phyloP scores from a whole-genome alignment of 2,888 invertebrate genomes.

The Bellardia bayeri region DNA sequence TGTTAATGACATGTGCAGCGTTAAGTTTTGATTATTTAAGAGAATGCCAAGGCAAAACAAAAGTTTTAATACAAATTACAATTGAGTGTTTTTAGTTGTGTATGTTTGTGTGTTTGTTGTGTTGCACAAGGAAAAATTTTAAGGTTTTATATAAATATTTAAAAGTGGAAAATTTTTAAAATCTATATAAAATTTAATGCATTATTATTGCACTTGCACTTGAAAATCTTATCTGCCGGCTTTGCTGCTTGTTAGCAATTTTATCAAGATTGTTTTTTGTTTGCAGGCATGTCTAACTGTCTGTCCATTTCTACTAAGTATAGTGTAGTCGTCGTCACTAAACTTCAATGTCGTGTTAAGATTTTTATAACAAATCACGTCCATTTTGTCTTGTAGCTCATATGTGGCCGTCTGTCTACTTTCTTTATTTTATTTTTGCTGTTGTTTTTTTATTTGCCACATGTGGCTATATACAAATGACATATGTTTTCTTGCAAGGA shows the following conservation, averaged over 20 bases:
- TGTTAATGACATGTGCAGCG: slow-evolving; percentile 26
- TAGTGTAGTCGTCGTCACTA: slow-evolving; percentile 46
- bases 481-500: slow-evolving; percentile 63
- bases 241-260: slow-evolving; percentile 47
- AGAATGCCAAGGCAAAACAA: neutral
- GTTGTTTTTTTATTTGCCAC: slow-evolving; percentile 55
- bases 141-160: slow-evolving; percentile 12
- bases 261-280: slow-evolving; percentile 58
- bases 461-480: slow-evolving; percentile 62
- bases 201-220: slow-evolving; percentile 71
- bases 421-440: slow-evolving; percentile 15
- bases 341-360: slow-evolving; percentile 72
- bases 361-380: slow-evolving; percentile 70
- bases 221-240: slow-evolving; percentile 59
- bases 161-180: slow-evolving; percentile 22
- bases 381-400: slow-evolving; percentile 62
- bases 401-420: slow-evolving; percentile 59
- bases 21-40: slow-evolving; percentile 3
- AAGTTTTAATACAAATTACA: slow-evolving; percentile 3
- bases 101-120: neutral
- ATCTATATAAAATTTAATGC: slow-evolving; percentile 53
- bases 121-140: neutral
- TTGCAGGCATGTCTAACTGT: neutral
- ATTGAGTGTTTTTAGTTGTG: slow-evolving; percentile 3
- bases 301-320: slow-evolving; percentile 20